These are phyloP conservation scores for Pogonocherus hispidulus DNA, from an alignment of 2,888 invertebrate species.

Conservation along the genomic window DNA sequence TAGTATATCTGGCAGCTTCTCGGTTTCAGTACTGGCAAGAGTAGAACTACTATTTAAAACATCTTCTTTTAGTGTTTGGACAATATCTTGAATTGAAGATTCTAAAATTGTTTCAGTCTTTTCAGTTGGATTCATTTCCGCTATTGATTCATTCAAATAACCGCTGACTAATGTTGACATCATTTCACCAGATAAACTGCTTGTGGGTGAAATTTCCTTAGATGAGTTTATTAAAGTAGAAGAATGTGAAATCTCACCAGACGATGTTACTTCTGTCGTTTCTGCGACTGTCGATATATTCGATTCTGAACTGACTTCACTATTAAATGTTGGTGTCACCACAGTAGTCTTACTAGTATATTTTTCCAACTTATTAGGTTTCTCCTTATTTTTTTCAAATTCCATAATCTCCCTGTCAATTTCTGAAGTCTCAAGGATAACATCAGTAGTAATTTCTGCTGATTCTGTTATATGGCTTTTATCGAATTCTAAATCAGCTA, in stretches of 20 bases:
- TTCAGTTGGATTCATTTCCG: slow-evolving; percentile 43
- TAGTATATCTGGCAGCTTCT: slow-evolving; percentile 62
- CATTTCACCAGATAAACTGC: slow-evolving; percentile 12
- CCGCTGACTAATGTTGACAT: slow-evolving; percentile 1
- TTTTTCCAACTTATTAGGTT: slow-evolving; percentile 62
- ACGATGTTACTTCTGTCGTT: slow-evolving; percentile 8
- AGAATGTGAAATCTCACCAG: neutral
- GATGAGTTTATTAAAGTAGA: slow-evolving; percentile 3
- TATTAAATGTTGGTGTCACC: slow-evolving; percentile 54
- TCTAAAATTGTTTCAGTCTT: slow-evolving; percentile 63
- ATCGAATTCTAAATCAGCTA: slow-evolving; percentile 58
- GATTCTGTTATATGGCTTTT: slow-evolving; percentile 54
- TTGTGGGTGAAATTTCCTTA: slow-evolving; percentile 30
- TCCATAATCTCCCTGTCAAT: slow-evolving; percentile 57
- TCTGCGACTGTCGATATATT: slow-evolving; percentile 26
- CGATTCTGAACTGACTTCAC: slow-evolving; percentile 33
- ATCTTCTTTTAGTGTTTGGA: slow-evolving; percentile 58
- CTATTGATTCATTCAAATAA: neutral
- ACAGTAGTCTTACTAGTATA: slow-evolving; percentile 51
- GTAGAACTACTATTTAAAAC: slow-evolving; percentile 47
- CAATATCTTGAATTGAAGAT: slow-evolving; percentile 67
- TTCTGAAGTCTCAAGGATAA: slow-evolving; percentile 51
- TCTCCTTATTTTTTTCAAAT: slow-evolving; percentile 67
- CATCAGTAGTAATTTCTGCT: slow-evolving; percentile 55
- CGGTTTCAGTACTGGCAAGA: slow-evolving; percentile 66